A percentile compares a stretch with the other conserved stretches of the same genome.
Evolutionary conservation across 2,888 invertebrate genomes (phyloP).

Genomic region (Lasioglossum vierecki): DNA sequence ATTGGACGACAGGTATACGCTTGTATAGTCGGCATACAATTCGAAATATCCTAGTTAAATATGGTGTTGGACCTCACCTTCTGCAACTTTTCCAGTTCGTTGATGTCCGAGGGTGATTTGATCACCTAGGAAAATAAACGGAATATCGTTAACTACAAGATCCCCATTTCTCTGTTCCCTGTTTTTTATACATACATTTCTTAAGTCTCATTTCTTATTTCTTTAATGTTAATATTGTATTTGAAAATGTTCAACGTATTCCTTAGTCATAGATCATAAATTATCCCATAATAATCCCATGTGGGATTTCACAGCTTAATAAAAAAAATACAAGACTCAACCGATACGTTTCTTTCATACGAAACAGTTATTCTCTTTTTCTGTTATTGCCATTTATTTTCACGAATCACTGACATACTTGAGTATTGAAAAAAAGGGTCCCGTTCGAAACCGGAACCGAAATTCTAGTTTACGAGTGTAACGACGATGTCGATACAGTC

Average conservation of each 20-base stretch:
- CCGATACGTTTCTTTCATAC: neutral
- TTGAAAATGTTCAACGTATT: too few species aligned
- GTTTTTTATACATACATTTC: too few species aligned
- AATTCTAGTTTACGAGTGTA: neutral
- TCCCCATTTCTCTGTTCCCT: neutral
- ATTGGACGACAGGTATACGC: neutral
- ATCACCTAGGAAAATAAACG: conserved; percentile 60
- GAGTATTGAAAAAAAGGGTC: neutral
- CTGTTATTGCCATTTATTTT: neutral
- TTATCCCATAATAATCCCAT: too few species aligned
- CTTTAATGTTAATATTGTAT: too few species aligned
- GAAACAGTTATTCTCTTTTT: neutral
- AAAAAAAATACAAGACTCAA: too few species aligned
- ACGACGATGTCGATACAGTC: conserved; percentile 3
- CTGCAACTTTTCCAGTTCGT: conserved; percentile 77
- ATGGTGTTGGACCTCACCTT: conserved; percentile 70
- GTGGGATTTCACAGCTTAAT: too few species aligned
- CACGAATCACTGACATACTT: neutral
- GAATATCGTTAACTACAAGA: neutral
- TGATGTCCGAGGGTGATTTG: conserved; percentile 58
- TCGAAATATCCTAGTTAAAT: too few species aligned
- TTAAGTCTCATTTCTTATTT: too few species aligned
- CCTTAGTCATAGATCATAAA: too few species aligned
- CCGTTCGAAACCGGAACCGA: conserved; percentile 3
- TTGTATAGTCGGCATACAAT: neutral